A percentile compares a stretch with the other conserved stretches of the same genome.
phyloP scores from a whole-genome alignment of 2,797 vertebrate species.

The Odontamblyopus rebecca region DNA sequence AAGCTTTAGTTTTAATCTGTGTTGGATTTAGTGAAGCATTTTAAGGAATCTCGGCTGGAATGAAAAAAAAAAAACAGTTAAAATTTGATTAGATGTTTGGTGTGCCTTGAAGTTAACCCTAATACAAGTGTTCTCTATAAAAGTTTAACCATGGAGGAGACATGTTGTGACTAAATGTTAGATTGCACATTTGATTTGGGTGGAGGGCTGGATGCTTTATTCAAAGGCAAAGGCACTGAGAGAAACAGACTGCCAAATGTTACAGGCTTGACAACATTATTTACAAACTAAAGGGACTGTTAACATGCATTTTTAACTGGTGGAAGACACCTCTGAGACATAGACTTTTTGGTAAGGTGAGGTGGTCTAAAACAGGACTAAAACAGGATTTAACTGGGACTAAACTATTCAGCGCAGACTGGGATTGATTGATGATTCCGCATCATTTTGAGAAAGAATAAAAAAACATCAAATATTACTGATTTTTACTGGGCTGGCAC shows the following conservation, averaged over 20 bases:
- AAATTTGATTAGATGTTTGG: background rate
- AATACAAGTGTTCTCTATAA: slow-evolving; percentile 7
- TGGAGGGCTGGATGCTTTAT: background rate
- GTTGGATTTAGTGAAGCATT: background rate
- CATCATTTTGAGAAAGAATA: no score
- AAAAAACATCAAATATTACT: no score
- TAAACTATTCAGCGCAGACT: no score
- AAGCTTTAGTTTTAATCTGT: background rate
- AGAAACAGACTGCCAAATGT: background rate
- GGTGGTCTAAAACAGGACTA: no score
- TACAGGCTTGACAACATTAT: background rate
- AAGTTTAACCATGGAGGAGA: slow-evolving; percentile 2
- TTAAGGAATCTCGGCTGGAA: background rate
- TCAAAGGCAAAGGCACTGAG: background rate
- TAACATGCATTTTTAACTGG: no score
- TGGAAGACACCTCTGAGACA: no score
- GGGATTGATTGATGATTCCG: no score
- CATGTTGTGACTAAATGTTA: background rate
- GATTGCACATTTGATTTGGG: background rate
- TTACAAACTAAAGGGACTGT: background rate
- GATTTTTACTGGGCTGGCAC: no score
- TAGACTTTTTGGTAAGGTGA: no score
- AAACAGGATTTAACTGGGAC: no score
- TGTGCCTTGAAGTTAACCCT: background rate
- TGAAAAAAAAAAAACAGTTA: no score